Base-by-base conservation (phyloP, 2,113 vertebrate genomes). In the Anseranas semipalmata region DNA sequence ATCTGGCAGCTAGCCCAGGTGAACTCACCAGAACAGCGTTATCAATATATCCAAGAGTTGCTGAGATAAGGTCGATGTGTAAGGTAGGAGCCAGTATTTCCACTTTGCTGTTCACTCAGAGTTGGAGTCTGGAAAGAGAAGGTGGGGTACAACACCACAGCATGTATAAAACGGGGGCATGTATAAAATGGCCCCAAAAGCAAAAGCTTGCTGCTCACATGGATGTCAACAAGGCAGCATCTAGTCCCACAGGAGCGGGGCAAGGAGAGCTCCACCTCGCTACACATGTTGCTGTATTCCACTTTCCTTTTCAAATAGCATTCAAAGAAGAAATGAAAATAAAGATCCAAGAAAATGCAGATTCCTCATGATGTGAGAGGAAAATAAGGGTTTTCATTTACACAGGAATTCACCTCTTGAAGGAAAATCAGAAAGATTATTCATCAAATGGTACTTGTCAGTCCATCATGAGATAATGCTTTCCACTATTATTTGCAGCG, bases 131-230 rank as follows among this genome's bases (percentile, higher is more conserved):
- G 1, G 16, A 79, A 78, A 83, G 13, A 66, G 15, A 50, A 7
- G 43, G 21, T n/a, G 37, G 27, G n/a, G 17, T 63, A 71, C 37
- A 81, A 37, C n/a, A 71, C 9, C 27, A 53, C 0, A 5, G 15
- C 0, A 1, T 56, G 20, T 35, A 48, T 33, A 88, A 55, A 20
- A 70, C 10, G 20, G 22, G 1, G 5, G 13, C 0, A 1, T 63
- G 24, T n/a, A 46, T 32, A 90, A 56, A 24, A 66, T 11, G 20
- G 9, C 33, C 12, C 27, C 0, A 62, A 79, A 81, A 27, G 3
- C 37, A 74, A 58, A 67, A 24, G 15, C 63, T 65, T 74, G 16
- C 28, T 0, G 2, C 72, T 86, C 73, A 55, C 46, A n/a, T 6
- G 20, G 63, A 14, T 50, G 77, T 39, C 32, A 30, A 43, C 59